Evolutionary conservation across 1,140 invertebrate genomes (phyloP).

Genomic region (Harlomillsia oculata): DNA sequence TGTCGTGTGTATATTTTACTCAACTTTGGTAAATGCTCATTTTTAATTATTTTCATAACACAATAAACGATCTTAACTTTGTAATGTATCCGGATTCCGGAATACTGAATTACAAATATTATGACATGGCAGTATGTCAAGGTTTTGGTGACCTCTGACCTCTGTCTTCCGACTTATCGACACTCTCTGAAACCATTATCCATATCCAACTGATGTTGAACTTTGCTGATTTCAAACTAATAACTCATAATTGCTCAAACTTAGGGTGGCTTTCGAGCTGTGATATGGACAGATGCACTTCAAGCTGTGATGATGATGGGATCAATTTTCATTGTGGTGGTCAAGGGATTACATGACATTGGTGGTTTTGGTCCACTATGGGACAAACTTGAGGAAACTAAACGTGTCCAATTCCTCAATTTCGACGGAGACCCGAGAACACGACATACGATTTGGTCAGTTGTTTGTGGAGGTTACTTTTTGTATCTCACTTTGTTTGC

Average conservation of each 20-base stretch:
- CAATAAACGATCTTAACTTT: too few species aligned
- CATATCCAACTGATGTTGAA: too few species aligned
- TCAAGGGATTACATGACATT: conserved; percentile 43
- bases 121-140: too few species aligned
- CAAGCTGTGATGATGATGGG: conserved; percentile 63
- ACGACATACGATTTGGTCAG: conserved; percentile 12
- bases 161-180: too few species aligned
- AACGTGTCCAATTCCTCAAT: conserved; percentile 42
- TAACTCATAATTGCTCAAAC: not conserved
- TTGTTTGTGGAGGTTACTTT: conserved; percentile 10
- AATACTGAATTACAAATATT: too few species aligned
- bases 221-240: not conserved
- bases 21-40: conserved; percentile 46
- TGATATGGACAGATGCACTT: conserved; percentile 68
- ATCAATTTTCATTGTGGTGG: conserved; percentile 43
- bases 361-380: conserved; percentile 44
- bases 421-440: conserved; percentile 11
- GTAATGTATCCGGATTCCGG: too few species aligned
- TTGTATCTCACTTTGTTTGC: conserved; percentile 5
- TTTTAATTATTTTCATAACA: too few species aligned
- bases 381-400: conserved; percentile 38
- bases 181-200: too few species aligned
- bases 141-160: too few species aligned
- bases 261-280: conserved; percentile 19
- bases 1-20: conserved; percentile 49